Evolutionary conservation across 2,113 vertebrate genomes (phyloP), one percentile per base, ranked within the genome.

Genomic region (Elephas maximus): DNA sequence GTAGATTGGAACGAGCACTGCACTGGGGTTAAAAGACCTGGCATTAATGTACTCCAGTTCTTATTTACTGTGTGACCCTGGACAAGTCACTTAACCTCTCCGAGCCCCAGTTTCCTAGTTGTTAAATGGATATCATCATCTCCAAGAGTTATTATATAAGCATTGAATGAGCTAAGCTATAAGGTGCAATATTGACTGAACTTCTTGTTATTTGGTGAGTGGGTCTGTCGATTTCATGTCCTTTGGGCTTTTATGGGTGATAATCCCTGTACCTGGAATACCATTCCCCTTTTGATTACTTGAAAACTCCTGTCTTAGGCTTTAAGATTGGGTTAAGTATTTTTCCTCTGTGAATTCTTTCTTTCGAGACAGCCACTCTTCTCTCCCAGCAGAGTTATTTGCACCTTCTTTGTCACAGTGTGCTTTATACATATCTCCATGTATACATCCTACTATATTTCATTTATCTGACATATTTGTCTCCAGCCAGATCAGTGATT

Each of bases 281-380:
- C 26, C 28, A 44, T 57, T 84, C n/a, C 90, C 37, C 15, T 85
- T 91, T 95, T 91, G 73, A 24, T 95, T 82, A 82, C 33, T 90
- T 80, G 92, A 79, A 67, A 95, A 76, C 51, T 30, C 23, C 1
- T 69, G 44, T 87, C 5, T 69, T 89, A 37, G 37, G 76, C 79
- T 94, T 86, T 90, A 77, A 51, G 48, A 62, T n/a, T 51, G 33
- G 44, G 24, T 9, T 65, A 83, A 89, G 10, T 26, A 24, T 76
- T 84, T 71, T n/a, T 84, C 73, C 57, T 67, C 60, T 67, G 41
- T 78, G 45, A 77, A 84, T 85, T 79, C 10, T 79, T 90, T 80
- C 33, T 96, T 93, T 15, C 28, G 8, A 77, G 82, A 48, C n/a
- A 78, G 67, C 67, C 30, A 15, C 33, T 69, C 67, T 69, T 69